Conservation (phyloP, 2,888 invertebrate genomes). For the Calameuta idolon region DNA sequence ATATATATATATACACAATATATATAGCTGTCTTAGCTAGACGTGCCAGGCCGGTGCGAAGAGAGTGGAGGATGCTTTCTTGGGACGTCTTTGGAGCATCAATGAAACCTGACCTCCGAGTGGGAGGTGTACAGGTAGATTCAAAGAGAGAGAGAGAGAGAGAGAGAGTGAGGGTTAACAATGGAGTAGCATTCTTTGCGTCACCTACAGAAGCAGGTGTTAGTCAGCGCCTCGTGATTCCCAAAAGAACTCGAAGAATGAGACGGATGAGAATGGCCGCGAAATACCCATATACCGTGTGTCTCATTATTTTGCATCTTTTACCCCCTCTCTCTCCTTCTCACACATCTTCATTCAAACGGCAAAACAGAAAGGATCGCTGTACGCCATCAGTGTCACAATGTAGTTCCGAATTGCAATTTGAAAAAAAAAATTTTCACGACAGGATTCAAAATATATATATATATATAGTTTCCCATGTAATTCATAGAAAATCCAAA, state of each 20-base stretch:
- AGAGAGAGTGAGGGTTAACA: background rate
- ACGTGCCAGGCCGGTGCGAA: background rate
- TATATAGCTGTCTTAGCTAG: background rate
- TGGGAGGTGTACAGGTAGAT: slow-evolving; percentile 8
- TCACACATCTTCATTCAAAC: background rate
- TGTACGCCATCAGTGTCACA: background rate
- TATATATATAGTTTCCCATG: background rate
- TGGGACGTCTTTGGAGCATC: slow-evolving; percentile 1
- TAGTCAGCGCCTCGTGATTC: slow-evolving; percentile 12
- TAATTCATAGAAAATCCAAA: background rate
- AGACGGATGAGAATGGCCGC: background rate
- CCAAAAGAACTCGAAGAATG: background rate
- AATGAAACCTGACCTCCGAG: slow-evolving; percentile 13
- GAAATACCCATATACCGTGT: background rate
- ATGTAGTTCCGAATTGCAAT: background rate
- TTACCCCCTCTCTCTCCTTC: background rate
- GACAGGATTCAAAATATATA: background rate
- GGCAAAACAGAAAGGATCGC: background rate
- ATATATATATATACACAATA: too few relatives aligned
- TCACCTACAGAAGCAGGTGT: slow-evolving; percentile 16
- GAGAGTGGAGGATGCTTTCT: background rate
- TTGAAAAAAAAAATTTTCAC: background rate
- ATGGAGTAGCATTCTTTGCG: slow-evolving; percentile 7
- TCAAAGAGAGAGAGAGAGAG: background rate
- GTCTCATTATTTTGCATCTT: background rate